A percentile compares a stretch with the other conserved stretches of the same genome.
Conservation (phyloP, 2,888 invertebrate species). For the Dynastes hyllus region DNA sequence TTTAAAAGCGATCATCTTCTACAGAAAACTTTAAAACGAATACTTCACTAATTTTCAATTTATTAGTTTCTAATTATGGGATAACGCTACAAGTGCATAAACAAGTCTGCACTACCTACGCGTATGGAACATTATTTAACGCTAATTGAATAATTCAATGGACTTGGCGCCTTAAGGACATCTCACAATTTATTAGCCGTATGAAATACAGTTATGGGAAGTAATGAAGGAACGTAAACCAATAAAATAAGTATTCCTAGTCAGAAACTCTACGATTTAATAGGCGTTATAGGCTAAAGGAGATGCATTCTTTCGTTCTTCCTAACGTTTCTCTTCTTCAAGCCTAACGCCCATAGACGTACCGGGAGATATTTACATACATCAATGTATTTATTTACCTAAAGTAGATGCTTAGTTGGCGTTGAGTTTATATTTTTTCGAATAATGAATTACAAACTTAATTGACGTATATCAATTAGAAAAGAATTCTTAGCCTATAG, state of each 20-base stretch:
- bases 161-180: neutral
- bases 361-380: slow-evolving; percentile 8
- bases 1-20: too few species aligned
- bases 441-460: slow-evolving; percentile 29
- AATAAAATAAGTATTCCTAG: slow-evolving; percentile 28
- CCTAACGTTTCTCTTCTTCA: neutral
- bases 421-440: slow-evolving; percentile 10
- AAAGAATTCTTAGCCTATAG: slow-evolving; percentile 3
- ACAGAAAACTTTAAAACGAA: too few species aligned
- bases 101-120: too few species aligned
- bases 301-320: slow-evolving; percentile 10
- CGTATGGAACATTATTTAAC: too few species aligned
- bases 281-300: slow-evolving; percentile 13
- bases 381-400: neutral
- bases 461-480: slow-evolving; percentile 28
- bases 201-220: slow-evolving; percentile 23
- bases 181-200: slow-evolving; percentile 2
- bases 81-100: too few species aligned
- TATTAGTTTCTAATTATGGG: too few species aligned
- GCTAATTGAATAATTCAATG: too few species aligned
- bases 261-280: slow-evolving; percentile 14
- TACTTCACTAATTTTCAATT: too few species aligned
- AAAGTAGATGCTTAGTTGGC: neutral
- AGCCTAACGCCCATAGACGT: neutral
- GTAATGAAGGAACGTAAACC: slow-evolving; percentile 20